Evolutionary conservation across 2,113 vertebrate genomes (phyloP).

Genomic region (Malurus elegans): DNA sequence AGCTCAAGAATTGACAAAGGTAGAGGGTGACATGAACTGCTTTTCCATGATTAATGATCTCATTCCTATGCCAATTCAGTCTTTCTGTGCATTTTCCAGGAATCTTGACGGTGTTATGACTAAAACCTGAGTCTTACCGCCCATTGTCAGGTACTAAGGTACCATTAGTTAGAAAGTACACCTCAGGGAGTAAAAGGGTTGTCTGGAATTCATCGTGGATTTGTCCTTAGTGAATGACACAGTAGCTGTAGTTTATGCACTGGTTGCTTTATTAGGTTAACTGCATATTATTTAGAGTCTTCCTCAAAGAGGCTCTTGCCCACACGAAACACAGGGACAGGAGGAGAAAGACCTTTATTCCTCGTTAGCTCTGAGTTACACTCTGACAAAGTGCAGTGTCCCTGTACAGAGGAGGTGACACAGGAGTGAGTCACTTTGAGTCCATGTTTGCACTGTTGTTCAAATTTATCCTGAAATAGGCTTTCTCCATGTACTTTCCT

Average conservation of each 20-base stretch:
- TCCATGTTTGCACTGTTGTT: neutral
- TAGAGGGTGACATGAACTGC: neutral
- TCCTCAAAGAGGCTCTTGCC: neutral
- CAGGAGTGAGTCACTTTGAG: neutral
- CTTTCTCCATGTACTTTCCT: neutral
- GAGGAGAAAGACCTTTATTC: neutral
- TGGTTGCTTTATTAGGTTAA: neutral
- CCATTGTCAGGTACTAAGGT: neutral
- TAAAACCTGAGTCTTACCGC: neutral
- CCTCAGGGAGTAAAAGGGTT: fast-evolving
- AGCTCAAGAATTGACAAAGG: neutral
- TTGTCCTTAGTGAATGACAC: neutral
- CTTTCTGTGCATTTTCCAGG: neutral
- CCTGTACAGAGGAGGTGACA: neutral
- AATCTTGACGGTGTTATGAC: fast-evolving
- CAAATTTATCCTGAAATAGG: neutral
- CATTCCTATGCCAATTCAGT: neutral
- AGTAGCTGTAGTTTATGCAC: neutral
- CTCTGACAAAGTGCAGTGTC: neutral
- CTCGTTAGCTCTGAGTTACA: neutral
- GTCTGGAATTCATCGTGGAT: neutral
- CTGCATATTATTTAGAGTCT: neutral
- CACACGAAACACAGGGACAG: neutral
- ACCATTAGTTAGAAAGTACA: neutral
- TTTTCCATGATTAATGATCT: neutral